Conservation (phyloP, 2,797 vertebrate species). For the Muscicapa comitata region DNA sequence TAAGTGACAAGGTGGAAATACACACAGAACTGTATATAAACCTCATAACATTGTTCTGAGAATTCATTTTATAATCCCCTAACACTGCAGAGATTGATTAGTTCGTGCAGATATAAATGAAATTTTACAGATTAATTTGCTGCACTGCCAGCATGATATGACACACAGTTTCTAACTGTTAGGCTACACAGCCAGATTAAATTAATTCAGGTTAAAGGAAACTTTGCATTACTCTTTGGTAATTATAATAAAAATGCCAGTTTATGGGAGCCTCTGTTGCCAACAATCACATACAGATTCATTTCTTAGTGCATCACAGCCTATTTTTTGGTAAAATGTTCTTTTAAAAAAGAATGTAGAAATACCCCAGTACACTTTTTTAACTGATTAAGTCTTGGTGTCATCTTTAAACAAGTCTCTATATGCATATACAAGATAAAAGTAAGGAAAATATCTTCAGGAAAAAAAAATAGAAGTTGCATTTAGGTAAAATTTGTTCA, state of each 20-base stretch:
- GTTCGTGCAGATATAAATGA: not conserved
- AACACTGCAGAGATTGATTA: not conserved
- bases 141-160: not conserved
- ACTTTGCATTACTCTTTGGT: not conserved
- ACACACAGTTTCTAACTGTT: not conserved
- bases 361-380: not conserved
- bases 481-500: not conserved
- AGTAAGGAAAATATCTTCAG: not conserved
- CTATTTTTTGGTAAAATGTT: not conserved
- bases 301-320: not conserved
- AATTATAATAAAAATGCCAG: not conserved
- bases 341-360: not conserved
- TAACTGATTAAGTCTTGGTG: not conserved
- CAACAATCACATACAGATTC: not conserved
- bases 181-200: not conserved
- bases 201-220: not conserved
- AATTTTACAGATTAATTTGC: not conserved
- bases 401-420: not conserved
- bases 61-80: not conserved
- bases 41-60: not conserved
- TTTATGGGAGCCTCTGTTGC: not conserved
- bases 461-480: fast-evolving
- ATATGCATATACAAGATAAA: not conserved
- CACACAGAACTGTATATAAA: not conserved
- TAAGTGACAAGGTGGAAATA: not conserved